Evolutionary conservation across 64 coral and sea anemone genomes (phyloP).

Genomic region (Trachythela sp.): DNA sequence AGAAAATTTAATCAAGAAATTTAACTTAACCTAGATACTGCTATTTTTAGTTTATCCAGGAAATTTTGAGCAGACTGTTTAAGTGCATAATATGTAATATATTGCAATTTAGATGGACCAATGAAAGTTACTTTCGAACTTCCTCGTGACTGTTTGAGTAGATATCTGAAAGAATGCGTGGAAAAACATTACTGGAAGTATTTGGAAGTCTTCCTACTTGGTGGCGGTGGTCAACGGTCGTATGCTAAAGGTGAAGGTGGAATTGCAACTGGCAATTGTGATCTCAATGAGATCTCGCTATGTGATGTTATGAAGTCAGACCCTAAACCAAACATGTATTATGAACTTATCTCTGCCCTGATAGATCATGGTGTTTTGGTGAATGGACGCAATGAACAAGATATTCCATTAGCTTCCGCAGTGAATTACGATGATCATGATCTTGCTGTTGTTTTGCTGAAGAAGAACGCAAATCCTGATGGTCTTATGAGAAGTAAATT

Average conservation of each 20-base stretch:
- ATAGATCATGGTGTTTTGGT: constrained; percentile 12
- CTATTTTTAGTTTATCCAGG: neutral
- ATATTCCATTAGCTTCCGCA: neutral
- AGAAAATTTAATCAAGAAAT: too few relatives aligned
- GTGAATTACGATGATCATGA: constrained; percentile 1
- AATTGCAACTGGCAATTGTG: neutral
- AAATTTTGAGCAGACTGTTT: too few relatives aligned
- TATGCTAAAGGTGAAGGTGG: constrained; percentile 23
- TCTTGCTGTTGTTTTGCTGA: neutral
- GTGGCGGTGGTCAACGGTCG: neutral
- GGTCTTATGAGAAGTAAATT: neutral
- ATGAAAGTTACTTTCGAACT: neutral
- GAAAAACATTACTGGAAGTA: neutral
- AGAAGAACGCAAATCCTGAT: neutral
- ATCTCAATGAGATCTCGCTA: neutral
- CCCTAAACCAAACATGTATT: neutral
- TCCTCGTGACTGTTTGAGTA: neutral
- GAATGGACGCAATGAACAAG: neutral
- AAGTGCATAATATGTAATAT: too few relatives aligned
- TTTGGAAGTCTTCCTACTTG: neutral
- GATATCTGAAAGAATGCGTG: neutral
- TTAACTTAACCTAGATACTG: too few relatives aligned
- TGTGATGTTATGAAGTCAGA: neutral
- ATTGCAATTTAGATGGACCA: neutral
- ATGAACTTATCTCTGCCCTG: neutral